A percentile compares a stretch with the other conserved stretches of the same genome.
Conservation (phyloP, 2,888 invertebrate genomes). For the Tyria jacobaeae region DNA sequence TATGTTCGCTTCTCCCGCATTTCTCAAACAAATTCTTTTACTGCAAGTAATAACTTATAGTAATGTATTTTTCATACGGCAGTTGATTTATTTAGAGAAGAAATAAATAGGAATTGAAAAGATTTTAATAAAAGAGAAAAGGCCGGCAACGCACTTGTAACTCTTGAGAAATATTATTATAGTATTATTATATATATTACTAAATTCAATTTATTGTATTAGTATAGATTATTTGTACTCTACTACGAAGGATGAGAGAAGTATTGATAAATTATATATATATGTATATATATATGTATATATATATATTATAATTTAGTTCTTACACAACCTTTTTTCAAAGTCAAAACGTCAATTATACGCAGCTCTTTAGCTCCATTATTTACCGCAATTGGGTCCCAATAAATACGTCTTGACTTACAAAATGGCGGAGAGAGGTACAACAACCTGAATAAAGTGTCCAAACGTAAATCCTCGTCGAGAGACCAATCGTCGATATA, state of each 20-base stretch:
- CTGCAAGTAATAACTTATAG: neutral
- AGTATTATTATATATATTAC: too few species aligned
- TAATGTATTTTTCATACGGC: neutral
- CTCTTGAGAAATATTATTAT: too few species aligned
- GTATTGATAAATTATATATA: too few species aligned
- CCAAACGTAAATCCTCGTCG: constrained; percentile 52
- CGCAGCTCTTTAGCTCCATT: neutral
- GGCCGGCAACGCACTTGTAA: too few species aligned
- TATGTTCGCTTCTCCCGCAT: neutral
- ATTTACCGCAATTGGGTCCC: constrained; percentile 20
- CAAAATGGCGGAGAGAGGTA: constrained; percentile 33
- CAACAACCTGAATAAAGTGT: constrained; percentile 52
- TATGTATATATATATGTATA: too few species aligned
- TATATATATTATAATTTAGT: too few species aligned
- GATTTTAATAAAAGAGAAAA: neutral
- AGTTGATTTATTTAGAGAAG: neutral
- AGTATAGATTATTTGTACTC: too few species aligned
- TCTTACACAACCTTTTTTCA: neutral
- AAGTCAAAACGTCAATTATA: neutral
- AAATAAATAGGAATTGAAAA: neutral
- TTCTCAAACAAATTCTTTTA: neutral
- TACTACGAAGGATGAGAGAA: too few species aligned
- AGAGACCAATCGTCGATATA: constrained; percentile 55
- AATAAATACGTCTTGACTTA: constrained; percentile 23
- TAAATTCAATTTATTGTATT: too few species aligned